A percentile compares a stretch with the other conserved stretches of the same genome.
These are phyloP conservation scores for Baryphthengus martii DNA, from an alignment of 2,113 vertebrate species.

Conservation along the genomic window DNA sequence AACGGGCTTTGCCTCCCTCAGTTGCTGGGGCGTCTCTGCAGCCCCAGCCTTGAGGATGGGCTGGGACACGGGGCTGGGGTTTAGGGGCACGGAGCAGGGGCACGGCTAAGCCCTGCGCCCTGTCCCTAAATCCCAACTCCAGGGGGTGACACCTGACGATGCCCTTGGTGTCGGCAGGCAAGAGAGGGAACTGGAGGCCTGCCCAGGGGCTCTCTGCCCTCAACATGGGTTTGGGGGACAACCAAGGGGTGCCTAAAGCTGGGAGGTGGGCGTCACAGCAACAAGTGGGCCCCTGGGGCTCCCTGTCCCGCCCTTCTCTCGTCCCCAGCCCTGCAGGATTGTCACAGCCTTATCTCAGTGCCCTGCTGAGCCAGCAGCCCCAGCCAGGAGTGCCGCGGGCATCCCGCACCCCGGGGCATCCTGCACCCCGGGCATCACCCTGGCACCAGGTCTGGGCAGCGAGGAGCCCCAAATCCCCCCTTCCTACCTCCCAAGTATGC, in stretches of 20 bases:
- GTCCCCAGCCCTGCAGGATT: neutral
- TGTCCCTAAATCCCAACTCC: neutral
- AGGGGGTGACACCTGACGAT: neutral
- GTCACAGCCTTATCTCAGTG: neutral
- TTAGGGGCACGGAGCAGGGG: neutral
- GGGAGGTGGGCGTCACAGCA: neutral
- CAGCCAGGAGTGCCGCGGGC: accelerated
- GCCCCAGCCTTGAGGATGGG: neutral
- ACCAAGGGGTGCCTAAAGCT: neutral
- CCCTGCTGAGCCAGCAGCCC: conserved; percentile 19
- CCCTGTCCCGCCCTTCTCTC: neutral
- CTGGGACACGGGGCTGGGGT: neutral
- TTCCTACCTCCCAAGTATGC: neutral
- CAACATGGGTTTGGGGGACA: neutral
- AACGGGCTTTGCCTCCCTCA: neutral
- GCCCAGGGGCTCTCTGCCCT: accelerated
- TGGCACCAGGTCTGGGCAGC: neutral
- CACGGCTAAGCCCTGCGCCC: accelerated
- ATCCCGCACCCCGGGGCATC: neutral
- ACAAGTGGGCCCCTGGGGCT: neutral
- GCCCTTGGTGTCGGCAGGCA: neutral
- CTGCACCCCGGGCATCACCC: accelerated
- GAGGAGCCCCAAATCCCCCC: neutral
- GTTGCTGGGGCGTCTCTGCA: neutral
- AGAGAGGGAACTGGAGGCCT: neutral